Evolutionary conservation across 2,797 vertebrate species (phyloP).

Genomic region (Propithecus perrieri): DNA sequence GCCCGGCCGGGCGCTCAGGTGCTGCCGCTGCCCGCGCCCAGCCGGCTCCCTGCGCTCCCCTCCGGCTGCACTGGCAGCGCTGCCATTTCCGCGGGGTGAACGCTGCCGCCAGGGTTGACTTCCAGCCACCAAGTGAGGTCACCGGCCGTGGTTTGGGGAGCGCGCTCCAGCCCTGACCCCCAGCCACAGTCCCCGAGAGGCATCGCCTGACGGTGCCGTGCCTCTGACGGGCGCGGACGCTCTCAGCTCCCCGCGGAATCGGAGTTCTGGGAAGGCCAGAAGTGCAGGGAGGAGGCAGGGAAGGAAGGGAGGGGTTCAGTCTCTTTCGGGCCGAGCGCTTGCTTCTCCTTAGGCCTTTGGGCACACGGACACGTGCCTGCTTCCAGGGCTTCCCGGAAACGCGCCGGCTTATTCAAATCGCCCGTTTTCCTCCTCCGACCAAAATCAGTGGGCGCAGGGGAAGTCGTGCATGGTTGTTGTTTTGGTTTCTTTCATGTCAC

Average conservation of each 20-base stretch:
- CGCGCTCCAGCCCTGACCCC: not conserved
- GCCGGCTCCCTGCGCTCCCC: too few relatives aligned
- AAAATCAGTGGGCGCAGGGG: not conserved
- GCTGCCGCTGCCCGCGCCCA: too few relatives aligned
- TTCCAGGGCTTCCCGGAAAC: not conserved
- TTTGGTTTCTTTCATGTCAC: not conserved
- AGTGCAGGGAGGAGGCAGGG: not conserved
- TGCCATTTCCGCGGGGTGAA: too few relatives aligned
- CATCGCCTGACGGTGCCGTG: not conserved
- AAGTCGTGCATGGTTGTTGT: not conserved
- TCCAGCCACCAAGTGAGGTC: not conserved
- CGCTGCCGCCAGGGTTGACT: not conserved
- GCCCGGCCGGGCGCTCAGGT: accelerated
- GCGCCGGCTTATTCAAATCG: not conserved
- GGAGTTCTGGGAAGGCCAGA: not conserved
- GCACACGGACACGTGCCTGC: not conserved
- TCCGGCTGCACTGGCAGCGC: too few relatives aligned
- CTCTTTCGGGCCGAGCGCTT: not conserved
- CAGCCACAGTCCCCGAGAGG: not conserved
- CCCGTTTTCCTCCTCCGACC: not conserved
- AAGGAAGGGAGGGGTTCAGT: not conserved
- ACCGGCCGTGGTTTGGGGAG: not conserved
- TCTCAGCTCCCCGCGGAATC: not conserved
- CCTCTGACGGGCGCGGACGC: not conserved
- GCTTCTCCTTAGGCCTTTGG: not conserved